A percentile compares a stretch with the other conserved stretches of the same genome.
These are phyloP conservation scores for Cenopis cana DNA, from an alignment of 2,888 invertebrate species.

Conservation along the genomic window DNA sequence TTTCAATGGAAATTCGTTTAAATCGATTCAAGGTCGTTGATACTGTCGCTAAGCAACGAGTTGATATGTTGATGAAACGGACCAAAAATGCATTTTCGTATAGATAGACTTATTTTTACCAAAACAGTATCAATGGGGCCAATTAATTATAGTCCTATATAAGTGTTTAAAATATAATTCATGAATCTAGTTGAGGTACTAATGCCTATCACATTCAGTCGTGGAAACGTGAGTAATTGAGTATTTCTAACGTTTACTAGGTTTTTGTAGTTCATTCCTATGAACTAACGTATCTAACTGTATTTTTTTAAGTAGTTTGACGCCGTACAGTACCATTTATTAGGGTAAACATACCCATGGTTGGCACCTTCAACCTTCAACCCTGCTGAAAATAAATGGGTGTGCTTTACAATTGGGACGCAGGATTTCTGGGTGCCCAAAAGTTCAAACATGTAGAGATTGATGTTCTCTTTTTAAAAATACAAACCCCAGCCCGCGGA, in stretches of 20 bases:
- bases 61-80: constrained; percentile 61
- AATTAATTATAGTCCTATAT: constrained; percentile 56
- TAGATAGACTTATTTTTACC: constrained; percentile 75
- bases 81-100: constrained; percentile 74
- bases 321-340: not conserved
- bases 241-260: constrained; percentile 50
- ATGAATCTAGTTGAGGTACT: constrained; percentile 56
- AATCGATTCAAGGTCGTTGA: constrained; percentile 43
- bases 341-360: not conserved
- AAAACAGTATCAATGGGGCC: constrained; percentile 67
- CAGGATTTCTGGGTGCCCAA: too few species aligned
- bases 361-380: not conserved
- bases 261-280: too few species aligned
- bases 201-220: constrained; percentile 78
- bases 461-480: too few species aligned
- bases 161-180: constrained; percentile 56
- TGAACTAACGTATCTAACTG: not conserved
- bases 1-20: constrained; percentile 44
- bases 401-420: too few species aligned
- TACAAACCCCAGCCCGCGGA: too few species aligned
- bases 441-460: too few species aligned
- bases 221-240: constrained; percentile 81
- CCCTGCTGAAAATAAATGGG: not conserved
- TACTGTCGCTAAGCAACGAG: constrained; percentile 67
- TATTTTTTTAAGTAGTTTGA: too few species aligned